Evolutionary conservation across 2,888 invertebrate genomes (phyloP).

Genomic region (Eupithecia tripunctaria): DNA sequence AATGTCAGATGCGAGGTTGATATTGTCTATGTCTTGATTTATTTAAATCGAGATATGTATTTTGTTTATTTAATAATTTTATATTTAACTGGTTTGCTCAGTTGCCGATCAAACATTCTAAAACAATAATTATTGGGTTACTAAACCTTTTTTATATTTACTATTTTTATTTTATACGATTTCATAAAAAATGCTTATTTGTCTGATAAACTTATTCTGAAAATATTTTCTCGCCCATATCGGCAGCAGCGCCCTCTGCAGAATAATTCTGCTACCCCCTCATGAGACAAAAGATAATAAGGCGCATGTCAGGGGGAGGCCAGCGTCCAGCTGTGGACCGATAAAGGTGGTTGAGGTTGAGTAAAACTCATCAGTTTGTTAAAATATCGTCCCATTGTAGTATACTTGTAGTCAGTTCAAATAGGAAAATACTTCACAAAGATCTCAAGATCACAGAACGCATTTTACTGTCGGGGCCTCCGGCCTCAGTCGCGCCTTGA

Average conservation of each 20-base stretch:
- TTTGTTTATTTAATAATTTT: neutral
- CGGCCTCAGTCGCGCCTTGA: conserved; percentile 74
- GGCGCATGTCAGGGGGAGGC: no score
- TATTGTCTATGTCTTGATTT: neutral
- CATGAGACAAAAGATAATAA: no score
- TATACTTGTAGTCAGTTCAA: neutral
- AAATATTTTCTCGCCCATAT: no score
- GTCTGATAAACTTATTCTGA: no score
- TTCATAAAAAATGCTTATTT: no score
- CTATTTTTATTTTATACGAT: neutral
- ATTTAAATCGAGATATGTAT: neutral
- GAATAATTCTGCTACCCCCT: no score
- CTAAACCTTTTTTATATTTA: neutral
- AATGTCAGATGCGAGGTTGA: conserved; percentile 67
- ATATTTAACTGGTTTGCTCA: neutral
- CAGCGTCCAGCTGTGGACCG: no score
- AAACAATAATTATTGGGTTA: neutral
- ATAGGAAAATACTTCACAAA: conserved; percentile 9
- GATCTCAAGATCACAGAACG: conserved; percentile 37
- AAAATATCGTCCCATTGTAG: neutral
- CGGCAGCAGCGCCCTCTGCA: no score
- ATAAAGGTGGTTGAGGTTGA: no score
- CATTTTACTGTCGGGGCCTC: conserved; percentile 50
- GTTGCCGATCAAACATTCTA: neutral
- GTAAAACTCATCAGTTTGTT: neutral